Conservation (phyloP, 53 echinoderm and acorn worm species). For the Patiria pectinifera region DNA sequence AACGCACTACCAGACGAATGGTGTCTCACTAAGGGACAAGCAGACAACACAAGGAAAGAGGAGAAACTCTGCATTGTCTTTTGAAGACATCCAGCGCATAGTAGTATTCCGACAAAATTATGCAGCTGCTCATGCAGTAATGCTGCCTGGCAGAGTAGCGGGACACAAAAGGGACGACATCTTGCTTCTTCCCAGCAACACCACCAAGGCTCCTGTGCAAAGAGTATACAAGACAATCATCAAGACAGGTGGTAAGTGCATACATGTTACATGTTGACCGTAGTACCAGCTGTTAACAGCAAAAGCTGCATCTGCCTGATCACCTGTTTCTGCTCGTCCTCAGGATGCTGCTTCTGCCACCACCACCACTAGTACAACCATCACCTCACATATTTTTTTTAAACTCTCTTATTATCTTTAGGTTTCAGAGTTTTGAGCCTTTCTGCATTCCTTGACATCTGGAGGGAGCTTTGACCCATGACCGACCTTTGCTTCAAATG, state of each 20-base stretch:
- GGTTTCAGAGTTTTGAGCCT: too few species aligned
- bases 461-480: slow-evolving; percentile 31
- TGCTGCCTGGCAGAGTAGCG: slow-evolving; percentile 35
- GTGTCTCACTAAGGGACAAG: not conserved
- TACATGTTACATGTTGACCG: not conserved
- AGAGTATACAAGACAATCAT: slow-evolving; percentile 42
- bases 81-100: slow-evolving; percentile 28
- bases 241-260: slow-evolving; percentile 35
- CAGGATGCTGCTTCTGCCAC: too few species aligned
- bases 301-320: too few species aligned
- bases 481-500: slow-evolving; percentile 35
- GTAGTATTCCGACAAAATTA: slow-evolving; percentile 44
- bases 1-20: slow-evolving; percentile 35
- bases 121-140: slow-evolving; percentile 37
- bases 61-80: slow-evolving; percentile 38
- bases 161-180: slow-evolving; percentile 53
- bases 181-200: slow-evolving; percentile 33
- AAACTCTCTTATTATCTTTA: too few species aligned
- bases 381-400: too few species aligned
- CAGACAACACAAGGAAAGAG: slow-evolving; percentile 23
- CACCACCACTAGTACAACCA: too few species aligned
- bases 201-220: slow-evolving; percentile 42
- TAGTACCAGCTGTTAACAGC: too few species aligned
- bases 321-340: too few species aligned
- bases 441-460: slow-evolving; percentile 10